Evolutionary conservation across 2,113 vertebrate species (phyloP), one percentile per base, ranked within the genome.

Genomic region (Cyanoderma ruficeps): DNA sequence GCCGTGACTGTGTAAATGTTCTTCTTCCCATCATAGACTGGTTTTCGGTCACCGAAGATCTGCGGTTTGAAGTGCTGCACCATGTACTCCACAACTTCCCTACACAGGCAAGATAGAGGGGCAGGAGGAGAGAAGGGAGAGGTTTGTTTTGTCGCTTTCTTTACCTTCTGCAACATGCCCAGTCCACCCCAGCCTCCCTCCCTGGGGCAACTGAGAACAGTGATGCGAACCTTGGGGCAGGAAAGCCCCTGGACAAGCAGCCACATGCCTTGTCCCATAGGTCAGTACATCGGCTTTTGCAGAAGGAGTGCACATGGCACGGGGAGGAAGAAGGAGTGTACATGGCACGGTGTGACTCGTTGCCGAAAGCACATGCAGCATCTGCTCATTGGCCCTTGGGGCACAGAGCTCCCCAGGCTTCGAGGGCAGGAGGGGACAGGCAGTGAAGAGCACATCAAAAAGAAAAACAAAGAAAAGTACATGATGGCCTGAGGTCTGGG

Each of bases 31-130:
- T 99, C 99, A 3, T 99, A 99, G 50, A 99, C 99, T 1, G 99
- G 99, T 92, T 99, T 99, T 93, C 99, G 98, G 96, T 99, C 99
- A 1, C 99, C 99, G 52, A 99, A 99, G 94, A 99, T 99, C 98
- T 99, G 99, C 0, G 99, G 99, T 97, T 99, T 99, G 98, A 99
- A 99, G 98, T 99, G 99, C 94, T 99, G 99, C 65, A 99, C 99
- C 99, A 99, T 99, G 97, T 99, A 99, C 93, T 99, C 99, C 98
- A 99, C 99, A 7, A 99, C 99, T 96, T 99, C 99, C 98, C 99
- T 99, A 97, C 2, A 10, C 65, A 63, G 84, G 41, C 52, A 59
- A 44, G 77, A 68, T 28, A 90, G 13, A 65, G 65, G 63, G 47
- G 30, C 59, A 13, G 19, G 11, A 30, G 25, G 30, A 87, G 47